Percentiles rank a stretch among this genome's conserved stretches.
Conservation (phyloP, 2,888 invertebrate genomes). For the Tetramorium bicarinatum region DNA sequence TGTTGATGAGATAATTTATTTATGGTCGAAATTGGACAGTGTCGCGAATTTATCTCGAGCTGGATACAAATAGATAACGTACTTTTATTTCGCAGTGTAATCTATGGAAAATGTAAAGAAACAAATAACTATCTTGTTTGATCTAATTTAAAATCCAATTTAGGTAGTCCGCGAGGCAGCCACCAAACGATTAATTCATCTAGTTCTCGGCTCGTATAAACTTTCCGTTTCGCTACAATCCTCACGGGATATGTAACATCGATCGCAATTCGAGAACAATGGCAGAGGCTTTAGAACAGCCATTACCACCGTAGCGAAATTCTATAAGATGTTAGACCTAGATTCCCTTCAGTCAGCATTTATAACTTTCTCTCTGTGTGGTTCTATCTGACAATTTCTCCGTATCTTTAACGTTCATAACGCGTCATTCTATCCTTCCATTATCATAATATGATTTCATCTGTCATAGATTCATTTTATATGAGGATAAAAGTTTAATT, state of each 20-base stretch:
- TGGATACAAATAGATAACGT: not conserved
- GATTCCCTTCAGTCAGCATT: slow-evolving; percentile 47
- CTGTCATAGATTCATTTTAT: slow-evolving; percentile 18
- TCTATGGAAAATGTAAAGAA: slow-evolving; percentile 25
- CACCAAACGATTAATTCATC: slow-evolving; percentile 49
- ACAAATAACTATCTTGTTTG: slow-evolving; percentile 36
- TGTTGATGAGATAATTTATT: not conserved
- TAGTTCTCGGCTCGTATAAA: slow-evolving; percentile 30
- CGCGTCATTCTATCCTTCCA: not conserved
- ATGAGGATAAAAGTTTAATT: slow-evolving; percentile 7
- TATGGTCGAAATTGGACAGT: not conserved
- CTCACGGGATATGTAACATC: slow-evolving; percentile 54
- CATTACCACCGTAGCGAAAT: slow-evolving; percentile 46
- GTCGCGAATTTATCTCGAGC: not conserved
- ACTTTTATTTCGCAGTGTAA: not conserved
- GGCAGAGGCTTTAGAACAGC: slow-evolving; percentile 41
- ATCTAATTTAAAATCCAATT: slow-evolving; percentile 50
- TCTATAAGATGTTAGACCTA: slow-evolving; percentile 49
- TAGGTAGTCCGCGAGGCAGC: slow-evolving; percentile 17
- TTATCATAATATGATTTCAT: slow-evolving; percentile 21
- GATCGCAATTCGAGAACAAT: slow-evolving; percentile 54
- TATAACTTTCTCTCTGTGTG: slow-evolving; percentile 44
- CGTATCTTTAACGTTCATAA: not conserved
- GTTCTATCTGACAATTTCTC: slow-evolving; percentile 31
- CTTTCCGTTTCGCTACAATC: slow-evolving; percentile 55